phyloP scores from a whole-genome alignment of 1,140 invertebrate genomes.

The Bombus impatiens region DNA sequence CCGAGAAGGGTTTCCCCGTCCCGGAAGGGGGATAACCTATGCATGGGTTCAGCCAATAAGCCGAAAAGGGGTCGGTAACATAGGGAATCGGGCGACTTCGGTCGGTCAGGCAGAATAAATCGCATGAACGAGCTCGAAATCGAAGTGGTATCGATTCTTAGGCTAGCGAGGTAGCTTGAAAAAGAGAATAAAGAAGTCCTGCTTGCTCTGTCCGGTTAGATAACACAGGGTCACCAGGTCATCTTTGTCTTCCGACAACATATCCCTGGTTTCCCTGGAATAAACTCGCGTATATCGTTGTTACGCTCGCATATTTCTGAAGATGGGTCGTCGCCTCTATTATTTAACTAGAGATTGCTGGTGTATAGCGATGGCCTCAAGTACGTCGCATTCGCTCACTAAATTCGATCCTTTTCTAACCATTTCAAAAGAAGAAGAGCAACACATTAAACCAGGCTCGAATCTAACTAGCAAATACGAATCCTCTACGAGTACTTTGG shows the following conservation, averaged over 20 bases:
- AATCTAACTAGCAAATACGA: neutral
- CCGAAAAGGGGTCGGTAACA: slow-evolving; percentile 21
- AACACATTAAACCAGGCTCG: neutral
- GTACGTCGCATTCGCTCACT: too few species aligned
- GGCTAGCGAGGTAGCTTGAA: neutral
- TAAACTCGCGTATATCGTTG: neutral
- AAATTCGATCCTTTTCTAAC: neutral
- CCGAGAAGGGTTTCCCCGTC: slow-evolving; percentile 46
- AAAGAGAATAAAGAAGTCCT: slow-evolving; percentile 10
- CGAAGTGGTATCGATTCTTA: slow-evolving; percentile 17
- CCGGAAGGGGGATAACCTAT: slow-evolving; percentile 27
- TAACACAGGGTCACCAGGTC: slow-evolving; percentile 60
- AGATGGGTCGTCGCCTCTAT: slow-evolving; percentile 24
- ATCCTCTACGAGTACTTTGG: neutral
- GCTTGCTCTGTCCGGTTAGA: slow-evolving; percentile 28
- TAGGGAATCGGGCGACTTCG: slow-evolving; percentile 3
- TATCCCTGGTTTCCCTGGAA: slow-evolving; percentile 5
- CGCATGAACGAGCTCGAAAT: neutral
- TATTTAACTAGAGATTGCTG: slow-evolving; percentile 20
- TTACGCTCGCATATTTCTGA: slow-evolving; percentile 23
- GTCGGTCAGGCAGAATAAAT: slow-evolving; percentile 31
- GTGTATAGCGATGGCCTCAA: neutral
- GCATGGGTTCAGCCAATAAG: slow-evolving; percentile 36
- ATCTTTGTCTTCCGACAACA: slow-evolving; percentile 57
- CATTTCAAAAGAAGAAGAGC: neutral